Evolutionary conservation across 1,140 invertebrate genomes (phyloP), one percentile per base, ranked within the genome.

Genomic region (Pseudomyrmex gracilis): DNA sequence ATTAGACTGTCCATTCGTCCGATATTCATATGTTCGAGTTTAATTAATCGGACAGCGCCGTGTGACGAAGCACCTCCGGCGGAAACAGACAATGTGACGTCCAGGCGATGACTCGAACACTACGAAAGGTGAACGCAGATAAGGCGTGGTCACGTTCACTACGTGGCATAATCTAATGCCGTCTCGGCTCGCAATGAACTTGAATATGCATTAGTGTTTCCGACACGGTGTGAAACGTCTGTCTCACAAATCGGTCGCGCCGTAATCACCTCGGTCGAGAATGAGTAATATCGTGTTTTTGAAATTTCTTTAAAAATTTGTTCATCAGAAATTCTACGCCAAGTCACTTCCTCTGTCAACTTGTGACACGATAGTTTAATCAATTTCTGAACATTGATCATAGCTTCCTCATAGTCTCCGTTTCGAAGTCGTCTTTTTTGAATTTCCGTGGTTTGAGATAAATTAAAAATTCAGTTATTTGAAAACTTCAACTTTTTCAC

Each of bases 141-240:
- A 71, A 85, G 87, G 86, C 83, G 87, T 88, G 87, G 87, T 77
- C 57, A 64, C 45, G 67, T 71, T 80, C 20, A 73, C 71, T 82
- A 70, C 66, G 71, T 76, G 87, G 67, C 66, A 57, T 5, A 58
- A 17, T 13, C n/a, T 51, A 64, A 22, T 13, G 34, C n/a, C 47
- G 43, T n/a, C 20, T 47, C 58, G 61, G 68, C 67, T 80, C 22
- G 24, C 57, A 22, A 73, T 86, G 64, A 78, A 85, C 55, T 73
- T 86, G 53, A n/a, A 47, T 73, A 34, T 73, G 34, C 34, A 20
- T 20, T 20, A 22, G 51, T 12, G 43, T 64, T 64, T 78, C 58
- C 76, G 60, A n/a, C 20, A 15, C 47, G 5, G 12, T 34, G 24
- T 4, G 24, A 24, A 24, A 51, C 8, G 12, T 55, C 51, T 51